Base-by-base conservation (phyloP, 2,888 invertebrate genomes). In the Myathropa florea region DNA sequence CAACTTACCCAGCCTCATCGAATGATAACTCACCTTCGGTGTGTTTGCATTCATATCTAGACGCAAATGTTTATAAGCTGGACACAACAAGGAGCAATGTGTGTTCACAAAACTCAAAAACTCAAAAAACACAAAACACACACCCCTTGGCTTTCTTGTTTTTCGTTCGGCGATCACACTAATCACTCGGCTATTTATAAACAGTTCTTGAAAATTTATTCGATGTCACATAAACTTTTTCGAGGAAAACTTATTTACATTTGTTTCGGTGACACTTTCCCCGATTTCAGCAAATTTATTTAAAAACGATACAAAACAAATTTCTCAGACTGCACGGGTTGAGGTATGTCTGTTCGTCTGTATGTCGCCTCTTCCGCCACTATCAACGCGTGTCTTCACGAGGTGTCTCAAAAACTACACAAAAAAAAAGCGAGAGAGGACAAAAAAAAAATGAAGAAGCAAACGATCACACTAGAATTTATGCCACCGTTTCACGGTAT, bases 11-110 rank as follows among this genome's bases (percentile, higher is more conserved):
- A 67, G 18, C 24, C 36, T 71, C 60, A 80, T 39, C 10, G 10
- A 53, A 36, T 53, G 33, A 80, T 65, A 82, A 85, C 82, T 85
- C 77, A 85, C 85, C 85, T 72, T 68, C 76, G 60, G 46, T 65
- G 57, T 65, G 73, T 64, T 71, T 53, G 75, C 55, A 65, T 28
- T 24, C 24, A 23, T n/a, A n/a, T n/a, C n/a, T n/a, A n/a, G n/a
- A n/a, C n/a, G n/a, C 23, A 57, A 21, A 9, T 10, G 21, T 55
- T 21, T 57, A n/a, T n/a, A n/a, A 18, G 4, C n/a, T 18, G 46
- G 46, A 46, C 46, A 18, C 46, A 18, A 6, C 46, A 46, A 46
- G 46, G 46, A 46, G 46, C 46, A 18, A n/a, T 46, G 6, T n/a
- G 39, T n/a, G 39, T 1, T 3, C 46, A 46, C 18, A 18, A 46